Conservation (phyloP, 1,140 invertebrate genomes). For the Frieseomelitta varia region DNA sequence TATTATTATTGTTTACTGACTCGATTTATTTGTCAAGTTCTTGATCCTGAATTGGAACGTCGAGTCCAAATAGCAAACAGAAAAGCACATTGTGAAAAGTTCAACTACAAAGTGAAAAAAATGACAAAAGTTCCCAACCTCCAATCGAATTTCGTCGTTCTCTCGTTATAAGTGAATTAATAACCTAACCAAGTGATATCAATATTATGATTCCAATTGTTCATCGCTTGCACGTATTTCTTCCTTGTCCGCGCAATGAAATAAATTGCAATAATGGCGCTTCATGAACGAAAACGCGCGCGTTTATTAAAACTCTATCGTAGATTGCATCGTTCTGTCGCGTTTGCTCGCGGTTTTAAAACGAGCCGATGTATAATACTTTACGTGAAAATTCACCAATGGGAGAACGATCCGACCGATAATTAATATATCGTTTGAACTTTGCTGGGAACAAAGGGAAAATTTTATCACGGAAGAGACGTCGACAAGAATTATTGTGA, state of each 20-base stretch:
- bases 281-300: not conserved
- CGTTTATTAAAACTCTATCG: not conserved
- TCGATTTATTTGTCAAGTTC: too few species aligned
- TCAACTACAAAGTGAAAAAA: too few species aligned
- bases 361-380: not conserved
- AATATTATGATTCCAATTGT: not conserved
- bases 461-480: not conserved
- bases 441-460: not conserved
- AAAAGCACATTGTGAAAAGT: too few species aligned
- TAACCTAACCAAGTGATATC: not conserved
- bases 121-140: not conserved
- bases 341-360: not conserved
- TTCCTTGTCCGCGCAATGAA: too few species aligned
- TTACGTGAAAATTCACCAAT: not conserved
- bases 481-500: not conserved
- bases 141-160: not conserved
- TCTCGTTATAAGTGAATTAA: not conserved
- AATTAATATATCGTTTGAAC: not conserved
- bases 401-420: not conserved
- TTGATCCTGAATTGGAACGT: too few species aligned
- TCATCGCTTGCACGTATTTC: not conserved
- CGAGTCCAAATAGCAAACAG: too few species aligned
- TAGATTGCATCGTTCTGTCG: not conserved
- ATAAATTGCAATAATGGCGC: not conserved
- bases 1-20: too few species aligned